A percentile compares a stretch with the other conserved stretches of the same genome.
Evolutionary conservation across 2,888 invertebrate genomes (phyloP).

Genomic region (Entomobrya multifasciata): DNA sequence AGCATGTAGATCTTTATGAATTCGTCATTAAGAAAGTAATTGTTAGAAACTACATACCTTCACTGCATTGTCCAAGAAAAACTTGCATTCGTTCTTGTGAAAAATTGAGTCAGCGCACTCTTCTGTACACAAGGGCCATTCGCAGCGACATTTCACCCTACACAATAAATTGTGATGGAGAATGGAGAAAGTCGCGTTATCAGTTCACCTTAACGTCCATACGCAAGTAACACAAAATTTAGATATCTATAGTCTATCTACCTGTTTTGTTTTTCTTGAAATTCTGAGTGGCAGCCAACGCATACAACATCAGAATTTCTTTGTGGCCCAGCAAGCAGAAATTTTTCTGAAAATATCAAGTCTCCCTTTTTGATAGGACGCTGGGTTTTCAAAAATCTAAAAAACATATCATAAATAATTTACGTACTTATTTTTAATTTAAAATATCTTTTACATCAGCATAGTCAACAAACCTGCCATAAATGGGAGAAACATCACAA

Average conservation of each 20-base stretch:
- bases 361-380: constrained; percentile 74
- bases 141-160: constrained; percentile 76
- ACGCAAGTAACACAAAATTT: too few relatives aligned
- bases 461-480: constrained; percentile 73
- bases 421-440: too few relatives aligned
- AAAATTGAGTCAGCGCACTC: constrained; percentile 79
- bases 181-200: not conserved
- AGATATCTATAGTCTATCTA: too few relatives aligned
- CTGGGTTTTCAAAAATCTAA: constrained; percentile 75
- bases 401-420: not conserved
- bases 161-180: too few relatives aligned
- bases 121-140: constrained; percentile 80
- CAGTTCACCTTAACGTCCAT: not conserved
- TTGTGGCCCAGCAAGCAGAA: constrained; percentile 79
- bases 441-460: too few relatives aligned
- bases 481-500: constrained; percentile 74
- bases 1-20: too few relatives aligned
- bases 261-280: constrained; percentile 81
- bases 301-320: constrained; percentile 79
- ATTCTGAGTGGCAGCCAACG: constrained; percentile 80
- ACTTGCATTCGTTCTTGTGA: constrained; percentile 78
- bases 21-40: too few relatives aligned
- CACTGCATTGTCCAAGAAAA: constrained; percentile 75
- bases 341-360: constrained; percentile 80
- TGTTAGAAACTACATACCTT: constrained; percentile 73